Evolutionary conservation across 2,797 vertebrate genomes (phyloP), one percentile per base, ranked within the genome.

Genomic region (Thunnus albacares): DNA sequence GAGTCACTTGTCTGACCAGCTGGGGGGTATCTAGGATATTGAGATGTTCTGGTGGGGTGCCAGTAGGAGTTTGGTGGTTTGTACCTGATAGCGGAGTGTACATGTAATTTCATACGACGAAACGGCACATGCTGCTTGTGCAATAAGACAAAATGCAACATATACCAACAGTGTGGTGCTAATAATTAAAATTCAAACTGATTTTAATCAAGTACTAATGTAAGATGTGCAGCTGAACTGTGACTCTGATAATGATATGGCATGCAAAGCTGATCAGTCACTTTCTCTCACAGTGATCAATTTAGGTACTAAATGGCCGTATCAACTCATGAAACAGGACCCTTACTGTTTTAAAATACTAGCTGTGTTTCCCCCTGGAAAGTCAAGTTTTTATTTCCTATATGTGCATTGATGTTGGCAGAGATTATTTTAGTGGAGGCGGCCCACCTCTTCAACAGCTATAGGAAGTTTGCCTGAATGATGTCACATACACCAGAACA

Each of bases 141-240:
- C 12, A 0, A 35, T 3, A 22, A 30, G 33, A 18, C 52, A n/a
- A 26, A 33, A 2, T 28, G 6, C 15, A 0, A 24, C 18, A 2
- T 11, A 18, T 58, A 22, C 6, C 12, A 49, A 12, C 14, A 43
- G 41, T 1, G 3, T 22, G 2, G 10, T n/a, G 12, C 12, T 43
- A 14, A 6, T 41, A 7, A 47, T 17, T 20, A 22, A 49, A 47
- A 1, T 0, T 0, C 6, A 47, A 58, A 38, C n/a, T 6, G 9
- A 15, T n/a, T 38, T 51, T n/a, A 26, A 5, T 33, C 0, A 9
- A 52, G 12, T 6, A 10, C n/a, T 5, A 0, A 26, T 7, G 0
- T 28, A 24, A 9, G 13, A 6, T 7, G 0, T 45, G 2, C n/a
- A 0, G 17, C n/a, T 9, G 13, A 49, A 17, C 38, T 5, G 9